Percentiles rank a stretch among this genome's conserved stretches.
Evolutionary conservation across 2,888 invertebrate species (phyloP).

Genomic region (Esperia sulphurella): DNA sequence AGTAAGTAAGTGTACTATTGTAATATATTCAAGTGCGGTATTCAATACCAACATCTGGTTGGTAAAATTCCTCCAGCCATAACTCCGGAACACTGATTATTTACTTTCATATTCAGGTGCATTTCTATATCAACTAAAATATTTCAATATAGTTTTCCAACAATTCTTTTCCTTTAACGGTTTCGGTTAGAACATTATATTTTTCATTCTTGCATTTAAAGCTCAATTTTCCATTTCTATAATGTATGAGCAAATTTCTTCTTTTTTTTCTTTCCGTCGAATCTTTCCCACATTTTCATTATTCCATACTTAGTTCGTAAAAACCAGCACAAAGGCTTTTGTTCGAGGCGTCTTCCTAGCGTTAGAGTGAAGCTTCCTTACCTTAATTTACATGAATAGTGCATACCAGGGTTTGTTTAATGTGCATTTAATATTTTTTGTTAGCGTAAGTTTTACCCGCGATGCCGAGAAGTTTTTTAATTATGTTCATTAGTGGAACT

Average conservation of each 20-base stretch:
- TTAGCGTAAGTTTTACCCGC: constrained; percentile 6
- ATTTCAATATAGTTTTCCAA: not conserved
- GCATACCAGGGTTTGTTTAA: constrained; percentile 28
- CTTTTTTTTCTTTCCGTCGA: constrained; percentile 24
- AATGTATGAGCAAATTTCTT: constrained; percentile 24
- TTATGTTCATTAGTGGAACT: not conserved
- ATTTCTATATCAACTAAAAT: no score
- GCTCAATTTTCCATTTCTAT: constrained; percentile 9
- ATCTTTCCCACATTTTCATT: constrained; percentile 45
- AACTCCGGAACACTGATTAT: no score
- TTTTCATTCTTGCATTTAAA: constrained; percentile 5
- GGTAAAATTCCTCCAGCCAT: no score
- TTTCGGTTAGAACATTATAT: not conserved
- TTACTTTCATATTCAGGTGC: no score
- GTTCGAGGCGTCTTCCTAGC: constrained; percentile 38
- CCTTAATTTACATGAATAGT: constrained; percentile 59
- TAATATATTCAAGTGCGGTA: no score
- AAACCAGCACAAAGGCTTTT: constrained; percentile 45
- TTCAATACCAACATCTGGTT: no score
- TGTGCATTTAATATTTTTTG: constrained; percentile 34
- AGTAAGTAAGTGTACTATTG: no score
- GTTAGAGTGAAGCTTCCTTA: constrained; percentile 39
- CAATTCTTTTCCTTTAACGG: not conserved
- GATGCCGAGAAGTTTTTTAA: not conserved
- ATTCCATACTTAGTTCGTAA: constrained; percentile 35